Evolutionary conservation across 2,888 invertebrate species (phyloP).

Genomic region (Netelia fuscicornis): DNA sequence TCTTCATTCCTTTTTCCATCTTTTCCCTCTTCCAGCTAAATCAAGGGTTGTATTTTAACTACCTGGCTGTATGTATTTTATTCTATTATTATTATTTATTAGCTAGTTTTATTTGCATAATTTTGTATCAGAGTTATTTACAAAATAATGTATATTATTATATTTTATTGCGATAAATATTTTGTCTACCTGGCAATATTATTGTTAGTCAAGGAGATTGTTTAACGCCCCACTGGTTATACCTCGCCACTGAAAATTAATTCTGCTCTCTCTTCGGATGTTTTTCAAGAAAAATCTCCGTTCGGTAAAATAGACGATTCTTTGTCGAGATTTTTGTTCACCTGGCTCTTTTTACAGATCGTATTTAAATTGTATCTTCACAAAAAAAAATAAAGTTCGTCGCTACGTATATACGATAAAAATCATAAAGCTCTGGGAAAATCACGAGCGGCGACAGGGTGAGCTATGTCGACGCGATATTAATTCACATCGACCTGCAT

Average conservation of each 20-base stretch:
- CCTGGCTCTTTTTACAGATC: not conserved
- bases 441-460: not conserved
- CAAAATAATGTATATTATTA: not conserved
- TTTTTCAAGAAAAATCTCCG: constrained; percentile 11
- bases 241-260: not conserved
- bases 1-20: not conserved
- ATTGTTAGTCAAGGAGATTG: not conserved
- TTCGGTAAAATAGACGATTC: too few species aligned
- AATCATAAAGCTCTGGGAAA: constrained; percentile 4
- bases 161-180: not conserved
- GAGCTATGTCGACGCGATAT: not conserved
- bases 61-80: not conserved
- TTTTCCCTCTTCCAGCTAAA: not conserved
- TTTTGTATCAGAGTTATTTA: too few species aligned
- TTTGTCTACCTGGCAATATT: not conserved
- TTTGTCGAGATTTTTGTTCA: not conserved
- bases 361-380: not conserved
- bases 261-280: not conserved
- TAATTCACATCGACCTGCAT: not conserved
- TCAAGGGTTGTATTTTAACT: not conserved
- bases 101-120: too few species aligned
- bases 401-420: not conserved
- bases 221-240: not conserved
- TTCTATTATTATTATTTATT: too few species aligned
- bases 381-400: not conserved